These are phyloP conservation scores for Sphaerodactylus townsendi DNA, from an alignment of 2,113 vertebrate genomes.

Conservation along the genomic window DNA sequence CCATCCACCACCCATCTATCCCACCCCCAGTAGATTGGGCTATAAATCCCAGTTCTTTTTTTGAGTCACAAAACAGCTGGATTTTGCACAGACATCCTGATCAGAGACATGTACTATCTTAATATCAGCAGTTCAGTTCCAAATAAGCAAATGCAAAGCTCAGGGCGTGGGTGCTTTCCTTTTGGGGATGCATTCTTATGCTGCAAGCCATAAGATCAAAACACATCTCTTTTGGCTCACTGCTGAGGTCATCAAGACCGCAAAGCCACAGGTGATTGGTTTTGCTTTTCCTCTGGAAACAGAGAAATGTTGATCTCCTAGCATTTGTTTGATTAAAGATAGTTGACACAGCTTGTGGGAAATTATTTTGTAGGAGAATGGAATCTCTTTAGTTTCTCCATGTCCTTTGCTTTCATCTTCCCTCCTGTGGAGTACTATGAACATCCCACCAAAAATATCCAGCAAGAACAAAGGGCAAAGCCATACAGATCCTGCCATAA, in stretches of 20 bases:
- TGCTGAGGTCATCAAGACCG: slow-evolving; percentile 45
- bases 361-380: slow-evolving; percentile 46
- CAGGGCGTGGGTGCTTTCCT: slow-evolving; percentile 39
- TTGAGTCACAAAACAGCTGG: not conserved
- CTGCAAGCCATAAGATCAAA: slow-evolving; percentile 11
- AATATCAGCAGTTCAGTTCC: slow-evolving; percentile 1
- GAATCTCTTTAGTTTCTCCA: slow-evolving; percentile 31
- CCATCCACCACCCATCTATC: no score
- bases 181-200: slow-evolving; percentile 36
- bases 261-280: slow-evolving; percentile 41
- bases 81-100: not conserved
- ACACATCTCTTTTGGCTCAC: not conserved
- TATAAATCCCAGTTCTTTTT: no score
- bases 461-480: not conserved
- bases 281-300: slow-evolving; percentile 18
- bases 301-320: slow-evolving; percentile 56
- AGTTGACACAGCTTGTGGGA: slow-evolving; percentile 75
- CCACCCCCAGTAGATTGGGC: no score
- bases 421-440: slow-evolving; percentile 18
- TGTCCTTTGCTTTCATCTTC: not conserved
- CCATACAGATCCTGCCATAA: not conserved
- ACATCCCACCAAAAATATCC: slow-evolving; percentile 9
- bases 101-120: not conserved
- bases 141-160: not conserved
- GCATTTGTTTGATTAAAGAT: slow-evolving; percentile 63